A percentile compares a stretch with the other conserved stretches of the same genome.
phyloP scores from a whole-genome alignment of 2,113 vertebrate species.

The Actinemys pallida region DNA sequence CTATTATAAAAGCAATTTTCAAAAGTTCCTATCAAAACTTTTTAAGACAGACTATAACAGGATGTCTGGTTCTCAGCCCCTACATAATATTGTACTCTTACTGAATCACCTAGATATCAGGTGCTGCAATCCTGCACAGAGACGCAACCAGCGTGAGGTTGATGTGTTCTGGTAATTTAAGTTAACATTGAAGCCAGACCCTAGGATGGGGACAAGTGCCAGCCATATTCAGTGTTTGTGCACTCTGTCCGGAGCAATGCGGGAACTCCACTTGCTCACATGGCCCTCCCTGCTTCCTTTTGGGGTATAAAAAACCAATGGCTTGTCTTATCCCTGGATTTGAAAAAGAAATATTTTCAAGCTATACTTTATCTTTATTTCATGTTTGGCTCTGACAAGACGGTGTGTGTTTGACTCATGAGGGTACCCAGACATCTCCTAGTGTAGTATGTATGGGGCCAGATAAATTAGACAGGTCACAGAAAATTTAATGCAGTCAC shows the following conservation, averaged over 20 bases:
- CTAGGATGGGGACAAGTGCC: background rate
- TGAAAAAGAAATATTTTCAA: background rate
- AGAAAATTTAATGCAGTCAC: background rate
- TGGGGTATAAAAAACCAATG: background rate
- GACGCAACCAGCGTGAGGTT: background rate
- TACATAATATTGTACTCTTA: background rate
- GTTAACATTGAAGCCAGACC: background rate
- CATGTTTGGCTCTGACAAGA: background rate
- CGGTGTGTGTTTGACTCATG: fast-evolving
- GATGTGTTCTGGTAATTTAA: background rate
- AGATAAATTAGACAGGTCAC: background rate
- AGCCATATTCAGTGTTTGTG: fast-evolving
- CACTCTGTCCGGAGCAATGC: background rate
- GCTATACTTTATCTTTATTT: background rate
- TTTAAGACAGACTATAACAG: fast-evolving
- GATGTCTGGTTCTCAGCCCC: background rate
- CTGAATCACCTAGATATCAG: background rate
- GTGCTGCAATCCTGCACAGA: background rate
- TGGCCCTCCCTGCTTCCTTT: fast-evolving
- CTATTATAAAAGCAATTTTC: background rate
- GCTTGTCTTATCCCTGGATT: background rate
- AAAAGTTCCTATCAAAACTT: background rate
- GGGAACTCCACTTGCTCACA: fast-evolving
- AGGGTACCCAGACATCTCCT: background rate
- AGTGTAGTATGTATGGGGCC: background rate